Evolutionary conservation across 2,888 invertebrate species (phyloP).

Genomic region (Hedychridium roseum): DNA sequence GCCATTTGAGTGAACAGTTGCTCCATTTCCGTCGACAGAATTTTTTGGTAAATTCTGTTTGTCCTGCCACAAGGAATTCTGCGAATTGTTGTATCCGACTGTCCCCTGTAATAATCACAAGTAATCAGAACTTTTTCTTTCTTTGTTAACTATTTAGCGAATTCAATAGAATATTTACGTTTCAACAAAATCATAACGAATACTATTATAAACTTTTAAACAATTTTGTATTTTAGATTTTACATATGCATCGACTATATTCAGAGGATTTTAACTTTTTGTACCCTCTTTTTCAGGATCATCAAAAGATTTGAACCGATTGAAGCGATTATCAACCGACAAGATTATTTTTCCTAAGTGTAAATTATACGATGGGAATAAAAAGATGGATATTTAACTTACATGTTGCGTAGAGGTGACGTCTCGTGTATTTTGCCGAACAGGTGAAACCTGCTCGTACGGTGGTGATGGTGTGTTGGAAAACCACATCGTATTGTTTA

Average conservation of each 20-base stretch:
- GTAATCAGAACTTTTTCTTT: too few species aligned
- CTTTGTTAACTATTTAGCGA: too few species aligned
- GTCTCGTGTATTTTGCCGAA: conserved; percentile 49
- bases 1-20: conserved; percentile 36
- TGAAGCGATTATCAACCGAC: too few species aligned
- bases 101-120: conserved; percentile 39
- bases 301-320: too few species aligned
- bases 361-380: neutral
- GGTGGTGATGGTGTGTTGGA: conserved; percentile 49
- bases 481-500: conserved; percentile 56
- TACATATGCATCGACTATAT: too few species aligned
- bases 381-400: conserved; percentile 27
- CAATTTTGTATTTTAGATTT: too few species aligned
- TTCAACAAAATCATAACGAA: neutral
- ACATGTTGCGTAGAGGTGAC: conserved; percentile 53
- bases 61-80: conserved; percentile 54
- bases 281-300: too few species aligned
- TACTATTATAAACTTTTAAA: conserved; percentile 2
- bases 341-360: too few species aligned
- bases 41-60: conserved; percentile 49
- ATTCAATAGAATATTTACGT: conserved; percentile 9
- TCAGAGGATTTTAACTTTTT: conserved; percentile 6
- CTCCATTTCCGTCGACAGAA: conserved; percentile 36
- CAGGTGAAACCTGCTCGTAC: conserved; percentile 55
- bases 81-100: conserved; percentile 51